phyloP scores from a whole-genome alignment of 1,140 invertebrate species.

The Helicoverpa zea region DNA sequence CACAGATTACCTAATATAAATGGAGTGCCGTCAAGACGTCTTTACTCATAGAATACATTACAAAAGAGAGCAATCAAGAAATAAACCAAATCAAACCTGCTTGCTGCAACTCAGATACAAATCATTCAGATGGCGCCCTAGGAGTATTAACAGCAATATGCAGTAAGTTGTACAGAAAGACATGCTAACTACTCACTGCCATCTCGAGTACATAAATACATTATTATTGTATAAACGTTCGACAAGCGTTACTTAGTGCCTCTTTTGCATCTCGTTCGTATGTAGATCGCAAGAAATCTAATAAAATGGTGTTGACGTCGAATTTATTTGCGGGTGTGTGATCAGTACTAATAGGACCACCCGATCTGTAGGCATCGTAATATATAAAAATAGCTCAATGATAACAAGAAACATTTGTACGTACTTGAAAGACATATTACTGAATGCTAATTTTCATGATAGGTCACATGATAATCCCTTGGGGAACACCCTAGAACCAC shows the following conservation, averaged over 20 bases:
- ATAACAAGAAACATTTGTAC: background rate
- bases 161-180: constrained; percentile 1
- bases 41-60: too few species aligned
- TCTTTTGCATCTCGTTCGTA: constrained; percentile 12
- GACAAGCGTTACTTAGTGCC: constrained; percentile 20
- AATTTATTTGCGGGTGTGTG: constrained; percentile 13
- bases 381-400: background rate
- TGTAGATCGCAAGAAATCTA: background rate
- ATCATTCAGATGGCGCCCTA: background rate
- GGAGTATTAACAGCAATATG: constrained; percentile 3
- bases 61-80: too few species aligned
- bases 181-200: constrained; percentile 18
- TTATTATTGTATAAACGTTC: constrained; percentile 24
- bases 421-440: background rate
- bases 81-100: too few species aligned
- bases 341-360: constrained; percentile 16
- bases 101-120: too few species aligned
- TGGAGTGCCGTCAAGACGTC: too few species aligned
- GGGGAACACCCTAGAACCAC: background rate
- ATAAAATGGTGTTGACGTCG: background rate
- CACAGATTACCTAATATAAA: too few species aligned
- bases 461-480: constrained; percentile 6
- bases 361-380: background rate
- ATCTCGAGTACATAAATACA: background rate
- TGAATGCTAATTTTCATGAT: background rate